Base-by-base conservation (phyloP, 53 echinoderm and acorn worm genomes). In the Luidia sarsii region DNA sequence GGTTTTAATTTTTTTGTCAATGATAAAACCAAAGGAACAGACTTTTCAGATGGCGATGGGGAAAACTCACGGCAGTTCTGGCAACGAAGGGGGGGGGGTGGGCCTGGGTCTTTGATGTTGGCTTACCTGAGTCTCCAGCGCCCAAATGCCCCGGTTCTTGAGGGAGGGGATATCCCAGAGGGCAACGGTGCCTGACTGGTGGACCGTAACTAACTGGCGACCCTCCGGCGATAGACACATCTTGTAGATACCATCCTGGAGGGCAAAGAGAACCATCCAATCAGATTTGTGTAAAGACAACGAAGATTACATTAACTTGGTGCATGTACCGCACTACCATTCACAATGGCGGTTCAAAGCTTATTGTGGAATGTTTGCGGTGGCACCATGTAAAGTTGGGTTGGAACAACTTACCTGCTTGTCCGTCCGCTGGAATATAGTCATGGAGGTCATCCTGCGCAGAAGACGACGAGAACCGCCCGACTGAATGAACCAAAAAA, bases 111-210 rank as follows among this genome's bases (percentile, higher is more conserved):
- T 33, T 19, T 35, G n/a, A n/a, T n/a, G n/a, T n/a, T 74, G 23
- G 3, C 8, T 34, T 74, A 97, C 97, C 97, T 97, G 97, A 15
- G 86, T 84, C 49, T 91, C 88, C 29, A 79, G 86, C 28, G 90
- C 66, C 97, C 97, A 97, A 14, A 83, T 86, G 28, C 71, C 65
- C 67, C 72, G 88, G 39, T 87, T 88, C 41, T 85, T 91, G 65
- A 97, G 80, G 10, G 97, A 97, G 33, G 97, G 97, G 39, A 97
- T 80, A 60, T 91, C 93, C 97, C 97, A 97, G 20, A 97, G 57
- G 8, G 90, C 85, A 24, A 97, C 80, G 2, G 86, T 69, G 29
- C 93, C 93, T 24, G 97, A 97, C 67, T 93, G 91, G 64, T 97
- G 97, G 39, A 94, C 79, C 10, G 93, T 93, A 27, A 90, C 93